phyloP scores from a whole-genome alignment of 1,140 invertebrate species.

The Apocrypta bakeri region DNA sequence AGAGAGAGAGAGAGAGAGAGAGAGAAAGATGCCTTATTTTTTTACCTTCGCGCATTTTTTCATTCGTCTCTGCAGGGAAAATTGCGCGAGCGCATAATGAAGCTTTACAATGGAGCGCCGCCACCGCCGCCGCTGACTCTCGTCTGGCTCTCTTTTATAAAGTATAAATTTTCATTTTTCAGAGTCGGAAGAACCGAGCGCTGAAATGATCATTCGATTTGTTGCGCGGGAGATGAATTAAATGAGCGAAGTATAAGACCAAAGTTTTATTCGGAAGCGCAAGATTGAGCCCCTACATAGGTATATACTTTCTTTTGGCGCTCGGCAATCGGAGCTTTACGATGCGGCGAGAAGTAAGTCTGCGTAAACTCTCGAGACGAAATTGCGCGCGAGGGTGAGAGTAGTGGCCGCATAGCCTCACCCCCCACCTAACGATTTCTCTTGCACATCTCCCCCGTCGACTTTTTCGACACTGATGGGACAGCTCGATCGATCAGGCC shows the following conservation, averaged over 20 bases:
- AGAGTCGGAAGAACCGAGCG: background rate
- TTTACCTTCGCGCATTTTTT: constrained; percentile 12
- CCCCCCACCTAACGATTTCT: background rate
- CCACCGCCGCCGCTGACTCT: background rate
- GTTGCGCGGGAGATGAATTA: background rate
- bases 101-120: constrained; percentile 15
- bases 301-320: background rate
- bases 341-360: constrained; percentile 4
- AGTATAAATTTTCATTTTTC: constrained; percentile 20
- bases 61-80: background rate
- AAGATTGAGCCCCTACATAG: too few species aligned
- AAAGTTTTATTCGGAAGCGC: background rate
- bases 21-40: constrained; percentile 13
- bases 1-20: background rate
- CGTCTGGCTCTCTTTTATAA: background rate
- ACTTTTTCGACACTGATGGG: constrained; percentile 19
- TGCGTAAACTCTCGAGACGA: constrained; percentile 18
- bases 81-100: constrained; percentile 17
- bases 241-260: background rate
- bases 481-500: constrained; percentile 39
- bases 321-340: constrained; percentile 18
- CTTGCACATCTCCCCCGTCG: background rate
- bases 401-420: background rate
- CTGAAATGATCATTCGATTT: background rate
- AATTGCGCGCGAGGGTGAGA: constrained; percentile 19